Percentiles rank a stretch among this genome's conserved stretches.
Conservation (phyloP, 1,140 invertebrate species). For the Lepidurus arcticus region DNA sequence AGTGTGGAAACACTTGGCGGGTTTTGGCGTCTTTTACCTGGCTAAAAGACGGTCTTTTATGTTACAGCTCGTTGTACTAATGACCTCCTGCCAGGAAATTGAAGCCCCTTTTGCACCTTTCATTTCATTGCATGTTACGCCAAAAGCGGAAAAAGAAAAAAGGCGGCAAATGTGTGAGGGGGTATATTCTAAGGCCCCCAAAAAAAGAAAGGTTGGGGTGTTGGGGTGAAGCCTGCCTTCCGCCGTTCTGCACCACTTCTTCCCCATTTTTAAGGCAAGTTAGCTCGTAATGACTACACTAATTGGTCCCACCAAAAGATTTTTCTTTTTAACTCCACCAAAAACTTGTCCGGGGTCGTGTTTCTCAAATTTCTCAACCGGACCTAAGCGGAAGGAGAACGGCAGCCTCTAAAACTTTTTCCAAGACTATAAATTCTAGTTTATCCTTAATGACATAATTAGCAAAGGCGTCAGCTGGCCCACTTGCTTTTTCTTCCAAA, state of each 20-base stretch:
- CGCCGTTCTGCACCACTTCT: slow-evolving; percentile 12
- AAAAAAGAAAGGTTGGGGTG: neutral
- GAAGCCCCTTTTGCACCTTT: slow-evolving; percentile 19
- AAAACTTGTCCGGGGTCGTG: no score
- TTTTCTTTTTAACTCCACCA: neutral
- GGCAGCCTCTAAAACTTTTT: neutral
- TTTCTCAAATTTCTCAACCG: neutral
- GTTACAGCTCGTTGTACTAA: slow-evolving; percentile 19
- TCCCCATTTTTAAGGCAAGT: slow-evolving; percentile 15
- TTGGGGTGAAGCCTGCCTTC: neutral
- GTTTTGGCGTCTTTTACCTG: slow-evolving; percentile 12
- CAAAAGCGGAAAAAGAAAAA: neutral
- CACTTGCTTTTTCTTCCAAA: slow-evolving; percentile 17
- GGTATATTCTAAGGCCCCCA: no score
- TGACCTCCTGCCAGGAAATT: slow-evolving; percentile 21
- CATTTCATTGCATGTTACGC: slow-evolving; percentile 21
- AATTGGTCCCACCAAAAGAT: slow-evolving; percentile 9
- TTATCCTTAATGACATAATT: slow-evolving; percentile 19
- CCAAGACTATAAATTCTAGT: slow-evolving; percentile 6
- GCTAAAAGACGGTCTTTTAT: slow-evolving; percentile 6
- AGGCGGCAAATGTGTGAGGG: neutral
- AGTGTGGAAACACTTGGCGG: neutral
- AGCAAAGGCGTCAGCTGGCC: slow-evolving; percentile 2
- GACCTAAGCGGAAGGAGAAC: neutral
- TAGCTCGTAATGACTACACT: slow-evolving; percentile 17